Evolutionary conservation across 2,888 invertebrate genomes (phyloP), one percentile per base, ranked within the genome.

Genomic region (Amorpha juglandis): DNA sequence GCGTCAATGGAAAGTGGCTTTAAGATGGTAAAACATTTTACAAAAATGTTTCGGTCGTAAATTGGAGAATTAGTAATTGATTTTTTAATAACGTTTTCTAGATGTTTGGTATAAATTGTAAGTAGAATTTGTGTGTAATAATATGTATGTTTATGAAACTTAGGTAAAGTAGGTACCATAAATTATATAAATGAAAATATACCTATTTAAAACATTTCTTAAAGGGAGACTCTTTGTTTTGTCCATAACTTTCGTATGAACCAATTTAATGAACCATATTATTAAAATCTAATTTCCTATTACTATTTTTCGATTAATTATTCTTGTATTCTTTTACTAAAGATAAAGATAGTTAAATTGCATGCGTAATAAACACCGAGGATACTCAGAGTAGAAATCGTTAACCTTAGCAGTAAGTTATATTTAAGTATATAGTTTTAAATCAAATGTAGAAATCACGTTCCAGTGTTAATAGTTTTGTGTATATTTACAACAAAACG

Each of bases 1-100:
- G 74, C 80, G 80, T 80, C 78, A 80, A 80, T 82, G 74, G 74
- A 72, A 77, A 71, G 73, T 75, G 75, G 76, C 78, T 83, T 82
- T 78, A 80, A 80, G 67, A 66, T 51, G 70, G 67, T 12, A 63
- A 42, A 70, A 65, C 66, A 62, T 63, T 48, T 48, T 47, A 38
- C 33, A 47, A 63, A 21, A 35, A 66, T 63, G 53, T 63, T 35
- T 21, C 51, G 38, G 14, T 7, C n/a, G 55, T 16, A 33, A 21
- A n/a, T 12, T 63, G 12, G 50, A 9, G 14, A 35, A 42, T 14
- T 12, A 33, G 52, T 66, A 45, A 52, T 66, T 66, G 51, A 38
- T n/a, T 62, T 66, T 65, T 45, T 62, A 19, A 66, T 66, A 62
- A 66, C 65, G n/a, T 66, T 27, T 27, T 4, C 6, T n/a, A 11